Evolutionary conservation across 2,113 vertebrate genomes (phyloP).

Genomic region (Anhinga rufa): DNA sequence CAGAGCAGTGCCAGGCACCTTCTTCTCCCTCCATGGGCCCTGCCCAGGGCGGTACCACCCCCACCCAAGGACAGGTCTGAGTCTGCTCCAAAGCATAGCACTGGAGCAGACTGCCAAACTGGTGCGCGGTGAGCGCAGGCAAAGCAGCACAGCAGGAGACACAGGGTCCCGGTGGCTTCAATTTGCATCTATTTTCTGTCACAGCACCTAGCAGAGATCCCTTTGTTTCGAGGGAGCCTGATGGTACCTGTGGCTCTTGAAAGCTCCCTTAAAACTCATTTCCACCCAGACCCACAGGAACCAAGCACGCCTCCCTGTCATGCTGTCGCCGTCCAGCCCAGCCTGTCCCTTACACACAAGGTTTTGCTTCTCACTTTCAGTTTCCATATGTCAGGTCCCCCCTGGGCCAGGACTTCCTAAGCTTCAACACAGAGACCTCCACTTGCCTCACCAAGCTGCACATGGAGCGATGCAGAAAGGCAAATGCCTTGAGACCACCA

Average conservation of each 20-base stretch:
- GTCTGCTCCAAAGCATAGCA: not conserved
- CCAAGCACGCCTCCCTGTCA: not conserved
- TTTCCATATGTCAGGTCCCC: too few species aligned
- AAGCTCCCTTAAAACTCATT: not conserved
- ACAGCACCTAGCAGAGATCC: not conserved
- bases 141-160: too few species aligned
- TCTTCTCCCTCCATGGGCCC: not conserved
- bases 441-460: too few species aligned
- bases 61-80: not conserved
- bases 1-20: not conserved
- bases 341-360: not conserved
- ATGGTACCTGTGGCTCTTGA: not conserved
- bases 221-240: accelerated
- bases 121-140: accelerated
- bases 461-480: not conserved
- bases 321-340: not conserved
- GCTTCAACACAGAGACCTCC: not conserved
- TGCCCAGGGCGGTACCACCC: not conserved
- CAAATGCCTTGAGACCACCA: not conserved
- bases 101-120: not conserved
- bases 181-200: too few species aligned
- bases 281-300: not conserved
- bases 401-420: not conserved
- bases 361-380: not conserved
- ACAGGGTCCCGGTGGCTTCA: not conserved